Base-by-base conservation (phyloP, 2,888 invertebrate genomes). In the Neoaliturus tenellus region DNA sequence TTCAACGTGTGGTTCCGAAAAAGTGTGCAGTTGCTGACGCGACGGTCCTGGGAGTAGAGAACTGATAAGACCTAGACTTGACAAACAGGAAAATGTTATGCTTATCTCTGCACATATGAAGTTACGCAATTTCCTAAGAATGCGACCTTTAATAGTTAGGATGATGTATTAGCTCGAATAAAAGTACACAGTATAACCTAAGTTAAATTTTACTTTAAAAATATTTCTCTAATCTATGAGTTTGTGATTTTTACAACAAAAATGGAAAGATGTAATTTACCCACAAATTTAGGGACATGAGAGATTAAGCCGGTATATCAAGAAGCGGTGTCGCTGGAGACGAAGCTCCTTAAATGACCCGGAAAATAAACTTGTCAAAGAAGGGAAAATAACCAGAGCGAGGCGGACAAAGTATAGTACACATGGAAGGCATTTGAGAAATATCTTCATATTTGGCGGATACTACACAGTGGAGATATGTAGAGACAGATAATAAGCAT, bases 361-460 rank as follows among this genome's bases (percentile, higher is more conserved):
- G 62, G 31, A 31, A 62, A 62, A 62, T 62, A 8, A 62, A 62
- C 62, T 62, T 62, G 28, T 62, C 28, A 62, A 28, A 62, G 25
- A 17, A 20, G 28, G 31, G 14, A 20, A 28, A 31, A 62, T 62
- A 23, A 62, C 62, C 28, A 62, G n/a, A n/a, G n/a, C n/a, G n/a
- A n/a, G 28, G 28, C 31, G 62, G n/a, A 10, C 51, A 6, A n/a
- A n/a, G n/a, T n/a, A n/a, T 51, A 51, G 12, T 31, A 14, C 25
- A 62, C 62, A 8, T 6, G 55, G 48, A 25, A 55, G 28, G 20
- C 62, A 10, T 25, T 14, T 28, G 31, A 62, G 17, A 62, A 28
- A 62, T 28, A 28, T 62, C 62, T 28, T 62, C 62, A 62, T 62
- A 6, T 62, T 62, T 28, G 62, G 62, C 62, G n/a, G n/a, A n/a